Conservation (phyloP, 2,888 invertebrate genomes). For the Mythimna impura region DNA sequence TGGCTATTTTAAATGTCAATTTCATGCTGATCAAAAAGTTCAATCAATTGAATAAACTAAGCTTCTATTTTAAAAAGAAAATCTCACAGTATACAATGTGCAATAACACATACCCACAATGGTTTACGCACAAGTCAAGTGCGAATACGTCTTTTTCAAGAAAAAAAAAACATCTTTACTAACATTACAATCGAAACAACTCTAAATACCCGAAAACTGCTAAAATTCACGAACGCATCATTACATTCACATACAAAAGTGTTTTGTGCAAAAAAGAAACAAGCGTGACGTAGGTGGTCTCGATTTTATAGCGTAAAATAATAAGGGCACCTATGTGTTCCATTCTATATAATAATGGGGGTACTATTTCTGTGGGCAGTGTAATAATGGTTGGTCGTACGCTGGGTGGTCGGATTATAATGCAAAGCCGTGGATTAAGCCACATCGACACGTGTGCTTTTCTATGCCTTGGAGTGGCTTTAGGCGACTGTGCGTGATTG, state of each 20-base stretch:
- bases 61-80: slow-evolving; percentile 6
- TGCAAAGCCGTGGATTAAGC: slow-evolving; percentile 85
- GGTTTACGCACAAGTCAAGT: slow-evolving; percentile 56
- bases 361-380: slow-evolving; percentile 84
- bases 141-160: slow-evolving; percentile 51
- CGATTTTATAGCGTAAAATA: slow-evolving; percentile 86
- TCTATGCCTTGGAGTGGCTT: slow-evolving; percentile 83
- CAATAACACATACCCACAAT: slow-evolving; percentile 51
- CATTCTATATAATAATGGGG: slow-evolving; percentile 87
- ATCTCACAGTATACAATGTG: slow-evolving; percentile 41
- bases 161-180: slow-evolving; percentile 55
- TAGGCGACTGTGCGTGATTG: slow-evolving; percentile 81
- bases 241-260: slow-evolving; percentile 83
- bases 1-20: background rate
- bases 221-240: slow-evolving; percentile 88
- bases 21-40: slow-evolving; percentile 3
- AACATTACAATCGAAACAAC: slow-evolving; percentile 65
- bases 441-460: slow-evolving; percentile 88
- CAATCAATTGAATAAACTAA: slow-evolving; percentile 20
- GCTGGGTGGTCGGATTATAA: slow-evolving; percentile 89
- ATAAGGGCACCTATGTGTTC: slow-evolving; percentile 84
- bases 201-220: slow-evolving; percentile 78
- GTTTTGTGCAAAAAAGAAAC: slow-evolving; percentile 74
- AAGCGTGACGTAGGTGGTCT: slow-evolving; percentile 84
- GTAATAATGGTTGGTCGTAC: slow-evolving; percentile 79